These are phyloP conservation scores for Bathynomus jamesi DNA, from an alignment of 1,140 invertebrate species.

Conservation along the genomic window DNA sequence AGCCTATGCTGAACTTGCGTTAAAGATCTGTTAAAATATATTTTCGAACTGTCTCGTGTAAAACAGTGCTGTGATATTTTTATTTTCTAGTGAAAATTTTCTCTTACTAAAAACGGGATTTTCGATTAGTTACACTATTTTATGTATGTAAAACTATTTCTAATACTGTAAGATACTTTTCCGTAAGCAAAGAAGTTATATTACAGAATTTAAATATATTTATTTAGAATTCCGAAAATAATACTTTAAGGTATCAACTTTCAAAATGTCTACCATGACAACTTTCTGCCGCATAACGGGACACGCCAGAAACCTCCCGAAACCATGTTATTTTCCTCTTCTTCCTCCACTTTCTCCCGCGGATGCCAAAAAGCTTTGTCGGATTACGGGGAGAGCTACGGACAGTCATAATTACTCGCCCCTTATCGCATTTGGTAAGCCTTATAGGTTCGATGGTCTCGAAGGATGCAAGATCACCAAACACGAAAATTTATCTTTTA, in stretches of 20 bases:
- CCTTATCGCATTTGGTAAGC: slow-evolving; percentile 38
- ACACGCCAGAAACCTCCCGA: slow-evolving; percentile 64
- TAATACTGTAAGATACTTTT: too few relatives aligned
- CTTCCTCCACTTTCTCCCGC: slow-evolving; percentile 69
- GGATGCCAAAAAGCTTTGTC: slow-evolving; percentile 66
- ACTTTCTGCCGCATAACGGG: slow-evolving; percentile 68
- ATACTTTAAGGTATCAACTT: background rate
- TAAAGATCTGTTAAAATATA: too few relatives aligned
- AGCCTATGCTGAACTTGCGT: too few relatives aligned
- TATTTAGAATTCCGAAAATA: too few relatives aligned
- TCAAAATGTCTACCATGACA: slow-evolving; percentile 15
- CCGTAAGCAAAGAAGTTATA: too few relatives aligned
- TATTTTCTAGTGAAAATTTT: too few relatives aligned
- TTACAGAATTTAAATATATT: too few relatives aligned
- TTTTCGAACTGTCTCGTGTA: too few relatives aligned
- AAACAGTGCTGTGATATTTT: too few relatives aligned
- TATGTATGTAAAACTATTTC: too few relatives aligned
- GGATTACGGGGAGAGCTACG: slow-evolving; percentile 67
- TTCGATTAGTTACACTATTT: too few relatives aligned
- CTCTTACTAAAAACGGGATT: too few relatives aligned
- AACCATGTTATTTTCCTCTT: slow-evolving; percentile 73
- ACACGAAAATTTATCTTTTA: slow-evolving; percentile 51
- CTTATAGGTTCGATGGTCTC: slow-evolving; percentile 24
- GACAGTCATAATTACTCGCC: slow-evolving; percentile 42
- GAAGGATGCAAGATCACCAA: slow-evolving; percentile 35